Conservation (phyloP, 2,888 invertebrate genomes). For the Agrotis puta region DNA sequence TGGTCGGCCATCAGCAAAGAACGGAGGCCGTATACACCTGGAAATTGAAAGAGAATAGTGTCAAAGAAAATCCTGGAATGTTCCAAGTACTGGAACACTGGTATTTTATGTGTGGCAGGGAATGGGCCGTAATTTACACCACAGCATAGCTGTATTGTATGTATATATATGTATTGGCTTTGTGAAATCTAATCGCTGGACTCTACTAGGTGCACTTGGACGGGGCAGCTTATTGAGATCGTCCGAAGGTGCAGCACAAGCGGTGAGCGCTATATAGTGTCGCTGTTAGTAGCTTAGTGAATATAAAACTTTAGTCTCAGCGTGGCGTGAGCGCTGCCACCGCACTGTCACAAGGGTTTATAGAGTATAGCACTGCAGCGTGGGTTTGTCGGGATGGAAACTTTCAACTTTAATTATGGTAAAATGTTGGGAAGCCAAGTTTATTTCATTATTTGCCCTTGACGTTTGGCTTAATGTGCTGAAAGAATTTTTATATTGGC, state of each 20-base stretch:
- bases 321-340: too few species aligned
- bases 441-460: neutral
- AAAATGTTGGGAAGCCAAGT: neutral
- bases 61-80: neutral
- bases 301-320: too few species aligned
- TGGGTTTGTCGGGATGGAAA: neutral
- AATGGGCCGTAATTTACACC: neutral
- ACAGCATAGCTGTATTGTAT: too few species aligned
- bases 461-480: conserved; percentile 6
- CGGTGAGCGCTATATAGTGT: too few species aligned
- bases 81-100: neutral
- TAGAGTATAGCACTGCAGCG: neutral
- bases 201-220: too few species aligned
- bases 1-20: conserved; percentile 86
- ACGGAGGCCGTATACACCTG: conserved; percentile 87
- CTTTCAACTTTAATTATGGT: neutral
- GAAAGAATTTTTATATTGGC: conserved; percentile 29
- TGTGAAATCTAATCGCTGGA: too few species aligned
- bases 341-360: too few species aligned
- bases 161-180: too few species aligned
- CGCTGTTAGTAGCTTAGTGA: too few species aligned
- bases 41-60: conserved; percentile 49
- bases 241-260: too few species aligned
- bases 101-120: neutral
- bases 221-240: too few species aligned